A percentile compares a stretch with the other conserved stretches of the same genome.
Conservation (phyloP, 2,888 invertebrate genomes). For the Lymantria monacha region DNA sequence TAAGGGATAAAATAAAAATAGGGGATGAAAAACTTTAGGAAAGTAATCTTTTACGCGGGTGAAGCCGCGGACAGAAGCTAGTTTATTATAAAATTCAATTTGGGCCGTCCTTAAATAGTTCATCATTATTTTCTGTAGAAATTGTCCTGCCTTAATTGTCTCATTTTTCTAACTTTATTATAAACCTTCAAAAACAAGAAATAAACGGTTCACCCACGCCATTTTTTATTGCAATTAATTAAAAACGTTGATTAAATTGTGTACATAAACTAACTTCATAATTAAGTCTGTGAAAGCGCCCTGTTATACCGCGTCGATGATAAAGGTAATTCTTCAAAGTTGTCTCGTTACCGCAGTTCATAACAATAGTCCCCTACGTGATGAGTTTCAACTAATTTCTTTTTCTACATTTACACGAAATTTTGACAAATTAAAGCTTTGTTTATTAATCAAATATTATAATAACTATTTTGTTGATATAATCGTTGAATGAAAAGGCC, state of each 20-base stretch:
- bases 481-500: no score
- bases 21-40: no score
- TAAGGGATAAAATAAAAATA: no score
- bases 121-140: neutral
- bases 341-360: slow-evolving; percentile 51
- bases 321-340: slow-evolving; percentile 38
- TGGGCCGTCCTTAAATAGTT: no score
- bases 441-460: no score
- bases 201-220: neutral
- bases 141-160: neutral
- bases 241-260: slow-evolving; percentile 26
- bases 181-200: neutral
- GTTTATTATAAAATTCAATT: no score
- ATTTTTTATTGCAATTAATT: neutral
- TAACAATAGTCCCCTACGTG: slow-evolving; percentile 38
- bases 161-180: neutral
- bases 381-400: slow-evolving; percentile 2
- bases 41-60: no score
- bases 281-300: slow-evolving; percentile 34
- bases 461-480: no score
- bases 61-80: no score
- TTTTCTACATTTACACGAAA: no score
- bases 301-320: slow-evolving; percentile 27
- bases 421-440: no score
- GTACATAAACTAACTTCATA: slow-evolving; percentile 37